Evolutionary conservation across 2,888 invertebrate species (phyloP), one percentile per base, ranked within the genome.

Genomic region (Melanostoma mellinum): DNA sequence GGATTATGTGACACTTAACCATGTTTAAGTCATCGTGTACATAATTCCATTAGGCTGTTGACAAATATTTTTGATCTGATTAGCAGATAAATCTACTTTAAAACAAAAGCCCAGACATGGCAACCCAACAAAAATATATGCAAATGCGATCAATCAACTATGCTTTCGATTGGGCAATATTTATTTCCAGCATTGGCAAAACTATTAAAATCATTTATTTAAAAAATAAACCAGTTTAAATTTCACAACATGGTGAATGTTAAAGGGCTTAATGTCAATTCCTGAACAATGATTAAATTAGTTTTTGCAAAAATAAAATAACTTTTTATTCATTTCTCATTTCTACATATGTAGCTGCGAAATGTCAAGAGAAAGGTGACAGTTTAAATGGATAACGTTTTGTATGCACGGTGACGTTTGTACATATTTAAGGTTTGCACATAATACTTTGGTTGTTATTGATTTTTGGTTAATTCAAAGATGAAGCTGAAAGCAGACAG

Each of bases 31-130:
- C 55, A 52, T 52, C 50, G n/a, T 20, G 6, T 36, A 10, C 63
- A 50, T 40, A 72, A 60, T 53, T 68, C 42, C 68, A 48, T 75
- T 68, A 53, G 55, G 60, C 61, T 20, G 40, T 60, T 78, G 65
- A 65, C 72, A 78, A 78, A 78, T 55, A 32, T 50, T 63, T 50
- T 61, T 69, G 61, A 56, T 71, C 75, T 56, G 63, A 79, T 80
- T 80, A 65, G 44, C 48, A 33, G 40, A 60, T 50, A 63, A 63
- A 63, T 63, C 9, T 63, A 38, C 36, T 38, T 35, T 40, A 55
- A 71, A 32, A 69, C 36, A 55, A 55, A 67, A 68, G 53, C 46
- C 1, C 58, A 38, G 50, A 71, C 71, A 77, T 65, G 48, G 58
- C 55, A 63, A 58, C 71, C 48, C 44, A 46, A 46, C 63, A 38